These are phyloP conservation scores for Hyalella azteca DNA, from an alignment of 2,888 invertebrate genomes.

Conservation along the genomic window DNA sequence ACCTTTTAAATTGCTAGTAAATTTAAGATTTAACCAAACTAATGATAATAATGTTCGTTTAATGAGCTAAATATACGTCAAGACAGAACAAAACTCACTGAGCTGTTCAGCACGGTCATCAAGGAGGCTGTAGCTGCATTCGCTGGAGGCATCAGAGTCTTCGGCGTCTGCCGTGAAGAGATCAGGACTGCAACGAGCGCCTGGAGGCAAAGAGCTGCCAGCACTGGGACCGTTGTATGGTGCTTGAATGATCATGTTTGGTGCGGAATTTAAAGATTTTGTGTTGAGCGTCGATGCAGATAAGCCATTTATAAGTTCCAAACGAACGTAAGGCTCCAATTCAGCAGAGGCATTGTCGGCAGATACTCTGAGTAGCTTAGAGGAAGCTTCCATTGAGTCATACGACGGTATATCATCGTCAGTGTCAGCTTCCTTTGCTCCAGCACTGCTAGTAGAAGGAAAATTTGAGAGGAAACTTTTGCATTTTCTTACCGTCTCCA, in stretches of 20 bases:
- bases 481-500: neutral
- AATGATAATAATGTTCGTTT: no score
- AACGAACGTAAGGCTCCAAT: no score
- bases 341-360: neutral
- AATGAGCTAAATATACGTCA: no score
- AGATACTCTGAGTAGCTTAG: neutral
- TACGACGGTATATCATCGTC: neutral
- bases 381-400: neutral
- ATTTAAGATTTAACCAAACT: neutral
- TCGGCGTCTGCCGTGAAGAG: neutral
- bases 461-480: slow-evolving; percentile 1
- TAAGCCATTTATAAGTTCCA: no score
- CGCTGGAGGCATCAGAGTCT: neutral
- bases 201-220: no score
- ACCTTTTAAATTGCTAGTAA: no score
- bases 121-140: slow-evolving; percentile 1
- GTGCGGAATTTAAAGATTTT: no score
- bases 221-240: no score
- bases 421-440: neutral
- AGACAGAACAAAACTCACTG: no score
- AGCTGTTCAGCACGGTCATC: neutral
- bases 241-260: no score
- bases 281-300: no score
- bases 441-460: no score
- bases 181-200: neutral